These are phyloP conservation scores for Achatina immaculata DNA, from an alignment of 1,140 invertebrate genomes.

Conservation along the genomic window DNA sequence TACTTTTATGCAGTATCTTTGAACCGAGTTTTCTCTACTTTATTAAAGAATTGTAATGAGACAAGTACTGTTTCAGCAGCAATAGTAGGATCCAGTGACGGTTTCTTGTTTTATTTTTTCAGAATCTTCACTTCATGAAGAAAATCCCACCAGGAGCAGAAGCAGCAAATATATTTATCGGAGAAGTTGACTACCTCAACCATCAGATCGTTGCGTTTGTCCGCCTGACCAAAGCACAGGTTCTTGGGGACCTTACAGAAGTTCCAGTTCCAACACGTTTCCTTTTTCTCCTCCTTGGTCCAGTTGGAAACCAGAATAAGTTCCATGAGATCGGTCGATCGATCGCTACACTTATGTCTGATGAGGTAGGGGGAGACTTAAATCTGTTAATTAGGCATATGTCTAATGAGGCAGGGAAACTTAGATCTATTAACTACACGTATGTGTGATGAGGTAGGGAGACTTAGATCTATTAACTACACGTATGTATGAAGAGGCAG, in stretches of 20 bases:
- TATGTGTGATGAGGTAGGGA: no score
- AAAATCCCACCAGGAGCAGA: conserved; percentile 98
- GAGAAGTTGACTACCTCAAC: conserved; percentile 96
- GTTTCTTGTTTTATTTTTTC: no score
- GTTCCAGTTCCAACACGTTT: conserved; percentile 94
- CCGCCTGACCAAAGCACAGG: conserved; percentile 87
- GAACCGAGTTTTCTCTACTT: no score
- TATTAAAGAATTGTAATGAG: no score
- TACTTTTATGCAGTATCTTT: no score
- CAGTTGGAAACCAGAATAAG: conserved; percentile 81
- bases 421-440: no score
- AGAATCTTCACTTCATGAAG: conserved; percentile 69
- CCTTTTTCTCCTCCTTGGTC: conserved; percentile 93
- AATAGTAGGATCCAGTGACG: no score
- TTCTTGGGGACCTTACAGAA: conserved; percentile 95
- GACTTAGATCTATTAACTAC: no score
- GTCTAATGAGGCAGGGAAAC: no score
- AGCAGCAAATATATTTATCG: conserved; percentile 96
- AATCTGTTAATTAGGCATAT: no score
- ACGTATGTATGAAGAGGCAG: no score
- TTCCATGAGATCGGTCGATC: conserved; percentile 97
- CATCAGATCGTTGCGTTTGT: conserved; percentile 91
- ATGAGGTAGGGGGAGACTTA: conserved; percentile 74
- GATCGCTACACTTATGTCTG: conserved; percentile 96
- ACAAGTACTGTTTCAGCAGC: no score